Conservation (phyloP, 1,140 invertebrate genomes). For the Polyergus mexicanus region DNA sequence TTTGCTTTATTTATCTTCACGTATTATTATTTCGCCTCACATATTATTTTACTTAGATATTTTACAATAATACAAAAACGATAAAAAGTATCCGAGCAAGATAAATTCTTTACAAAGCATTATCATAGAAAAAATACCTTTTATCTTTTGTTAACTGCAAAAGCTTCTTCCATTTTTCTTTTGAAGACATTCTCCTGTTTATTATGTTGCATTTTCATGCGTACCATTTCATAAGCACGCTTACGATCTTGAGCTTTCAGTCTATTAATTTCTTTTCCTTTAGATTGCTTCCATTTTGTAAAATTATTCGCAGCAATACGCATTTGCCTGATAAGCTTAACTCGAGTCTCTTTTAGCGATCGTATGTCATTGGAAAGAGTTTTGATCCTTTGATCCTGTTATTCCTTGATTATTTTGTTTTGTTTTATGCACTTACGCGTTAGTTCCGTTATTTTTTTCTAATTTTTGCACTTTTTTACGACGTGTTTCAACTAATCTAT, state of each 20-base stretch:
- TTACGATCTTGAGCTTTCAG: constrained; percentile 94
- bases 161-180: constrained; percentile 94
- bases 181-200: constrained; percentile 95
- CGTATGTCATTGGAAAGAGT: constrained; percentile 92
- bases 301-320: constrained; percentile 94
- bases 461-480: constrained; percentile 92
- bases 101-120: neutral
- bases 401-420: constrained; percentile 92
- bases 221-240: constrained; percentile 92
- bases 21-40: too few relatives aligned
- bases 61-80: neutral
- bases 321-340: constrained; percentile 95
- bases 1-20: too few relatives aligned
- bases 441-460: constrained; percentile 91
- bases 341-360: constrained; percentile 93
- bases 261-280: constrained; percentile 93
- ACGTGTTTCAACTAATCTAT: constrained; percentile 90
- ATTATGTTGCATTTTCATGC: constrained; percentile 91
- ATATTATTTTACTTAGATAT: neutral
- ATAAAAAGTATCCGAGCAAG: neutral
- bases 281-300: constrained; percentile 92
- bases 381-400: constrained; percentile 92
- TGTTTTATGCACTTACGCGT: constrained; percentile 92
- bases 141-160: constrained; percentile 93
- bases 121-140: constrained; percentile 85